Evolutionary conservation across 2,113 vertebrate genomes (phyloP).

Genomic region (Suncus etruscus): DNA sequence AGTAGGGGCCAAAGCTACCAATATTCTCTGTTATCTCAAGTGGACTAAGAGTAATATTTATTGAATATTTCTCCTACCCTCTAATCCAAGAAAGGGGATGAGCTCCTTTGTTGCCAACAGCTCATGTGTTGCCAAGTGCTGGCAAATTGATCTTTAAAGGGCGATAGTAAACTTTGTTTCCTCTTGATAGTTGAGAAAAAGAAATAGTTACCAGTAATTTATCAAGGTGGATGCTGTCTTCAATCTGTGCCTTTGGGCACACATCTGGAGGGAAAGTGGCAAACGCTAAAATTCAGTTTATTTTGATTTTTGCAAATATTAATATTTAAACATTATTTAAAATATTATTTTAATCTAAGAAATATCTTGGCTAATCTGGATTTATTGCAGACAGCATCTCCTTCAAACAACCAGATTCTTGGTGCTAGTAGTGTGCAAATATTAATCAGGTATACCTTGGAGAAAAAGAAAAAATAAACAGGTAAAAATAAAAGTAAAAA

Average conservation of each 20-base stretch:
- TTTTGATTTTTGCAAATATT: no score
- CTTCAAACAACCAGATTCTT: no score
- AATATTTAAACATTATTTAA: background rate
- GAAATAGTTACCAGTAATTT: background rate
- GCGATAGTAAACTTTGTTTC: background rate
- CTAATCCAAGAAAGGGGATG: background rate
- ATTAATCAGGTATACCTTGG: no score
- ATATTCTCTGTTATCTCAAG: background rate
- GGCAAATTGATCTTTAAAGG: background rate
- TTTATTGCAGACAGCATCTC: no score
- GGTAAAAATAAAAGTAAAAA: background rate
- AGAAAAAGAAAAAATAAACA: background rate
- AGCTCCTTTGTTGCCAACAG: no score
- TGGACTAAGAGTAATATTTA: rapidly evolving
- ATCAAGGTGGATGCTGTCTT: background rate
- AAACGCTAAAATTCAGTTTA: background rate
- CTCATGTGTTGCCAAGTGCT: background rate
- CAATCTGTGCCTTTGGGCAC: rapidly evolving
- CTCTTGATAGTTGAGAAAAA: background rate
- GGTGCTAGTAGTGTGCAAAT: no score
- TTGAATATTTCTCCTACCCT: background rate
- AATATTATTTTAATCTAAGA: no score
- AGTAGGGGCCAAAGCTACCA: background rate
- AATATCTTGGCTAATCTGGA: no score
- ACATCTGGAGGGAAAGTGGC: background rate